phyloP scores from a whole-genome alignment of 2,888 invertebrate genomes.

The Stegana nigrithorax region DNA sequence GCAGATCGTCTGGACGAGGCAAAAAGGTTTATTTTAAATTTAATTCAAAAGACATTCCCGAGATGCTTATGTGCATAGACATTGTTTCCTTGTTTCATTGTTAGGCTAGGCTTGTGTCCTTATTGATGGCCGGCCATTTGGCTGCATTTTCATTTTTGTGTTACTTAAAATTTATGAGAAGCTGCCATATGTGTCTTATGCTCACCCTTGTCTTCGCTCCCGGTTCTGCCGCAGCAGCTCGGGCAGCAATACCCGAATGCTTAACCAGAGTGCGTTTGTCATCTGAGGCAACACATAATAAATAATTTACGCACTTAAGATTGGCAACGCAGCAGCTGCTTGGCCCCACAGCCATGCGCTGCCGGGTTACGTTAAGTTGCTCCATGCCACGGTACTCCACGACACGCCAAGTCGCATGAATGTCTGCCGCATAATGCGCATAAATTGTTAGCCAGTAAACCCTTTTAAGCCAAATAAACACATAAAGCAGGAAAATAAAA shows the following conservation, averaged over 20 bases:
- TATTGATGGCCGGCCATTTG: neutral
- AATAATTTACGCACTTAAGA: conserved; percentile 53
- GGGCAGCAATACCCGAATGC: no score
- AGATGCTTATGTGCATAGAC: no score
- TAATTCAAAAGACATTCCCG: no score
- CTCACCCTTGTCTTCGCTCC: no score
- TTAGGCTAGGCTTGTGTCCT: no score
- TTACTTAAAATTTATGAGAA: conserved; percentile 44
- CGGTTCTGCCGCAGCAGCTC: no score
- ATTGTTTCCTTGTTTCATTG: no score
- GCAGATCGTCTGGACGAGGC: no score
- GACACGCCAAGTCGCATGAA: neutral
- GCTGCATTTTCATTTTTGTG: neutral
- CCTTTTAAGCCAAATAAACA: conserved; percentile 50
- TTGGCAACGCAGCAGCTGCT: conserved; percentile 33
- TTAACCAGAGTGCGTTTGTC: neutral
- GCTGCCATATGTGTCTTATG: conserved; percentile 40
- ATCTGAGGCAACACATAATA: conserved; percentile 45
- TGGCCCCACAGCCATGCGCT: no score
- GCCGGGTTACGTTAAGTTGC: no score
- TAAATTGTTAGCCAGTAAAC: conserved; percentile 30
- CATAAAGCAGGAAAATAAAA: conserved; percentile 49
- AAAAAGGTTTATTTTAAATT: no score
- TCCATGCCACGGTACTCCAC: no score
- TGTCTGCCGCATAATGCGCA: neutral